These are phyloP conservation scores for Helostoma temminkii DNA, from an alignment of 2,797 vertebrate species.

Conservation along the genomic window DNA sequence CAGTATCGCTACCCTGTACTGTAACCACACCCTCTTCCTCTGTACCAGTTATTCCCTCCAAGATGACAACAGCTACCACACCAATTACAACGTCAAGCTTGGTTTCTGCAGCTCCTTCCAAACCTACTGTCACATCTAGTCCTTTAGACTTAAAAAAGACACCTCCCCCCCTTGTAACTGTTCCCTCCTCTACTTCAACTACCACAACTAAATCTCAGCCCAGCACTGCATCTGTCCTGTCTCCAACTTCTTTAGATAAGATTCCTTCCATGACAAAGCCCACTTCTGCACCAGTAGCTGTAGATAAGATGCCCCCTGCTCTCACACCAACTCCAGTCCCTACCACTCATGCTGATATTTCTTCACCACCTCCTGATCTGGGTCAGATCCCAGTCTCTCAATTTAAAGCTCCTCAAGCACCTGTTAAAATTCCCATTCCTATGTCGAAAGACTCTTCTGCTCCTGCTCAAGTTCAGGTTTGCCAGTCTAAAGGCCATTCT, in stretches of 20 bases:
- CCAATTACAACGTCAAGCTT: constrained; percentile 38
- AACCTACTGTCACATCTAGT: constrained; percentile 37
- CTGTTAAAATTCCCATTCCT: neutral
- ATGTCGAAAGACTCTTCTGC: constrained; percentile 20
- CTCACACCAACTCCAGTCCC: constrained; percentile 17
- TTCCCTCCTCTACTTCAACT: constrained; percentile 19
- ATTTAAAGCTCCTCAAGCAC: constrained; percentile 17
- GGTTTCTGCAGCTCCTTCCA: constrained; percentile 28
- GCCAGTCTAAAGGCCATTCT: constrained; percentile 21
- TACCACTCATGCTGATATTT: constrained; percentile 27
- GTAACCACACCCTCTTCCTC: constrained; percentile 32
- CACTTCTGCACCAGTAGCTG: constrained; percentile 15
- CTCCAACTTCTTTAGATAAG: constrained; percentile 50
- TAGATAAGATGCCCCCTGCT: constrained; percentile 54
- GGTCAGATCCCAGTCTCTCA: constrained; percentile 37
- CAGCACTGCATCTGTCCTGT: constrained; percentile 33
- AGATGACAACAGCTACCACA: constrained; percentile 26
- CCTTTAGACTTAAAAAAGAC: constrained; percentile 43
- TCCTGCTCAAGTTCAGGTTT: constrained; percentile 22
- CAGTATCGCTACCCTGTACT: constrained; percentile 20
- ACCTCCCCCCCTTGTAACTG: constrained; percentile 26
- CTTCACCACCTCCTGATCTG: constrained; percentile 22
- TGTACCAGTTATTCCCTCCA: constrained; percentile 18
- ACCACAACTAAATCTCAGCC: constrained; percentile 45
- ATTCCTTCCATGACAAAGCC: constrained; percentile 36